These are phyloP conservation scores for Hydrozoanthus gracilis DNA, from an alignment of 92 coral and sea anemone species.

Conservation along the genomic window DNA sequence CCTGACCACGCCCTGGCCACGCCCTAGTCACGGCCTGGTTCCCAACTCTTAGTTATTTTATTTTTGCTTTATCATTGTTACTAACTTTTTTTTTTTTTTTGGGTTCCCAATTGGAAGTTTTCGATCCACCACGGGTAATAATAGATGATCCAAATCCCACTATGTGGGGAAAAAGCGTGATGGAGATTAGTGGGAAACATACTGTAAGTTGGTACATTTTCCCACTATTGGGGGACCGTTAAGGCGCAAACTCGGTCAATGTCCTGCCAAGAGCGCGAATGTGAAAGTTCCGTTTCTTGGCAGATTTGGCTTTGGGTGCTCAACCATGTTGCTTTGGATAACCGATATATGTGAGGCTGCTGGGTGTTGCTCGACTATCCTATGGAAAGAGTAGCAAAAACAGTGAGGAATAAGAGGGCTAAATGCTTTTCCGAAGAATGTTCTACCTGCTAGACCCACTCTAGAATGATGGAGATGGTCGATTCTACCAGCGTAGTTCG, in stretches of 20 bases:
- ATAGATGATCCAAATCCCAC: not conserved
- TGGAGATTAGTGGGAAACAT: not conserved
- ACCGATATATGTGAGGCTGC: slow-evolving; percentile 18
- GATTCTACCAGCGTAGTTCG: not conserved
- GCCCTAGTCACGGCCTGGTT: slow-evolving; percentile 34
- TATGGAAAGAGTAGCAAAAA: slow-evolving; percentile 12
- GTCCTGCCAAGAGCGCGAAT: slow-evolving; percentile 33
- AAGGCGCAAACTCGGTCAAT: slow-evolving; percentile 28
- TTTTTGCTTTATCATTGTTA: slow-evolving; percentile 7
- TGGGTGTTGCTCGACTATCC: slow-evolving; percentile 30
- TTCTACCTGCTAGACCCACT: not conserved
- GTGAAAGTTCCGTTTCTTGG: not conserved
- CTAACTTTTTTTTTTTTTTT: slow-evolving; percentile 1
- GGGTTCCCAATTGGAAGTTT: not conserved
- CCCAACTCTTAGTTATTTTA: slow-evolving; percentile 2
- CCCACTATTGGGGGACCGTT: not conserved
- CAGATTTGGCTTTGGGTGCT: slow-evolving; percentile 33
- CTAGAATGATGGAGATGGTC: slow-evolving; percentile 7
- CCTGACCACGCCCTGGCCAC: slow-evolving; percentile 29
- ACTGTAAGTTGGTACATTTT: not conserved
- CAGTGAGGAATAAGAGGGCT: not conserved
- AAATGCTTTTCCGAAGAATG: slow-evolving; percentile 6
- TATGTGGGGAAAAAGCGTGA: not conserved
- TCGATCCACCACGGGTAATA: not conserved
- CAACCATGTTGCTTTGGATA: not conserved